These are phyloP conservation scores for Liasis olivaceus DNA, from an alignment of 2,797 vertebrate genomes.

Conservation along the genomic window DNA sequence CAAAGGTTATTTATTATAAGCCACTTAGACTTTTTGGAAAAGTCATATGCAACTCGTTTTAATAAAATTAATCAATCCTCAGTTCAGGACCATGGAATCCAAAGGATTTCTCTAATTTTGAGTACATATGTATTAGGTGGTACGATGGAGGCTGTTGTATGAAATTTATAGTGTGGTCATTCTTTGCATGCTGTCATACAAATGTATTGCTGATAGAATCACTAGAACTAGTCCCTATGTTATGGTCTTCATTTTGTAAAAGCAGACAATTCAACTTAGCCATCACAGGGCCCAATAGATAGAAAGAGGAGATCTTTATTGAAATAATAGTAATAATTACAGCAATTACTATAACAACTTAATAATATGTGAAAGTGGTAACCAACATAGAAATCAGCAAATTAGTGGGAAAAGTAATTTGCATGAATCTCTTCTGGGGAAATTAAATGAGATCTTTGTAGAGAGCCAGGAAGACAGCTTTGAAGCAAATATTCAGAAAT, in stretches of 20 bases:
- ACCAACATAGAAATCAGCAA: not conserved
- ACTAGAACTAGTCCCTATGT: not conserved
- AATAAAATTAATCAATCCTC: not conserved
- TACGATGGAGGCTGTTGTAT: not conserved
- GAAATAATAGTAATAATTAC: not conserved
- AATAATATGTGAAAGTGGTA: not conserved
- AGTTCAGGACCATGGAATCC: not conserved
- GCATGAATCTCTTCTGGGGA: not conserved
- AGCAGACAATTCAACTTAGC: not conserved
- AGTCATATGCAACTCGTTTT: not conserved
- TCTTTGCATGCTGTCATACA: too few species aligned
- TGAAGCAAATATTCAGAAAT: not conserved
- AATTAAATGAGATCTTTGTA: not conserved
- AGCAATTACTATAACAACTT: not conserved
- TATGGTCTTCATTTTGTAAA: not conserved
- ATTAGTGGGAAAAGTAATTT: not conserved
- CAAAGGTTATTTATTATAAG: not conserved
- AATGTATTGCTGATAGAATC: not conserved
- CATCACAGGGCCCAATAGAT: not conserved
- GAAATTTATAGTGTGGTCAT: not conserved
- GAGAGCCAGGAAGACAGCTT: not conserved
- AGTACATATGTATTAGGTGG: not conserved
- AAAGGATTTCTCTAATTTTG: not conserved
- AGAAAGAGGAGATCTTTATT: not conserved
- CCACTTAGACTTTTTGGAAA: not conserved